phyloP scores from a whole-genome alignment of 2,113 vertebrate genomes.

The Tringa solitaria region DNA sequence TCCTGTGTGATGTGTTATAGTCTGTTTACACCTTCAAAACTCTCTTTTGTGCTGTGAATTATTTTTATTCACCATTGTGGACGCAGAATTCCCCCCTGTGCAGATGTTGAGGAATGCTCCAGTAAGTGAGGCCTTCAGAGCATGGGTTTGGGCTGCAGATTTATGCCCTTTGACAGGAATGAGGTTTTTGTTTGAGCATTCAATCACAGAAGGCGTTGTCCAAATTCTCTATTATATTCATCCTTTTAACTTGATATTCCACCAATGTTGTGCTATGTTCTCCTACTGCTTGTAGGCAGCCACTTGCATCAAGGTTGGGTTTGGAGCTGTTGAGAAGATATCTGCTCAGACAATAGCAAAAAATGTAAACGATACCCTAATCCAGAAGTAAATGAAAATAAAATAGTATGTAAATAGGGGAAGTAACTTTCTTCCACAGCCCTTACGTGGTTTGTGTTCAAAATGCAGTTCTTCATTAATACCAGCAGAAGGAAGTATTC shows the following conservation, averaged over 20 bases:
- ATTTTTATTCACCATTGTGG: neutral
- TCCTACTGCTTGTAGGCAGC: neutral
- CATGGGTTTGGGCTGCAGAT: neutral
- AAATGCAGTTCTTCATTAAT: neutral
- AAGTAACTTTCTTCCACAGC: neutral
- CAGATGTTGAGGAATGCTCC: neutral
- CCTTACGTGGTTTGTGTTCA: neutral
- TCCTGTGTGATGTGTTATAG: neutral
- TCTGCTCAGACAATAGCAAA: neutral
- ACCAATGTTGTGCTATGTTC: fast-evolving
- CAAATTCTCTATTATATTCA: neutral
- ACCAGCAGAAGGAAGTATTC: constrained; percentile 58
- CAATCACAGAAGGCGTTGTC: neutral
- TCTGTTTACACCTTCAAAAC: neutral
- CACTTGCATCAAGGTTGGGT: neutral
- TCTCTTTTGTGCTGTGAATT: neutral
- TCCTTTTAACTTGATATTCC: neutral
- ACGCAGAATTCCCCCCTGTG: fast-evolving
- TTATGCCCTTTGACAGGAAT: neutral
- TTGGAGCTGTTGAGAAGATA: neutral
- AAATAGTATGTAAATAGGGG: neutral
- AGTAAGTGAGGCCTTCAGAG: neutral
- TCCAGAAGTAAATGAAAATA: neutral
- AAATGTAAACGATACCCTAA: neutral
- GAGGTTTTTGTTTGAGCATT: neutral